These are phyloP conservation scores for Aplodontia rufa DNA, from an alignment of 2,113 vertebrate genomes.

Conservation along the genomic window DNA sequence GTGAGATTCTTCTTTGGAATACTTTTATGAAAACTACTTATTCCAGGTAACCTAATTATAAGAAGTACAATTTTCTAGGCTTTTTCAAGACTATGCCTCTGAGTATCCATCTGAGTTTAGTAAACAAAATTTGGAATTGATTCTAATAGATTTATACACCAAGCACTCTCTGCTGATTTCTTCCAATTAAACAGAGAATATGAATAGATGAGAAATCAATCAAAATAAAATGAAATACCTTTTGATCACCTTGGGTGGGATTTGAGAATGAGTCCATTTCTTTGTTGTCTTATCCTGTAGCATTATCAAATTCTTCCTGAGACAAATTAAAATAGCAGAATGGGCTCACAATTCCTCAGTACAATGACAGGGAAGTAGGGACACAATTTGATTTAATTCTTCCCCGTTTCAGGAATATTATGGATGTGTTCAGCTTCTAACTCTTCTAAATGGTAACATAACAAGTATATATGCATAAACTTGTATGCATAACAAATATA, in stretches of 20 bases:
- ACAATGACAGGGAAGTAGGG: neutral
- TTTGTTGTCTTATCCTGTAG: slow-evolving; percentile 33
- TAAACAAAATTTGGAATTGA: slow-evolving; percentile 68
- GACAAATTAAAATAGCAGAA: slow-evolving; percentile 20
- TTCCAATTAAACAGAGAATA: slow-evolving; percentile 65
- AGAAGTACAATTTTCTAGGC: neutral
- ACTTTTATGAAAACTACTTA: slow-evolving; percentile 51
- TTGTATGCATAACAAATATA: too few species aligned
- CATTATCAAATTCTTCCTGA: slow-evolving; percentile 26
- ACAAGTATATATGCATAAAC: neutral
- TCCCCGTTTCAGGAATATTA: neutral
- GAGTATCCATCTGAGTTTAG: slow-evolving; percentile 41
- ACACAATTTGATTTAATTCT: neutral
- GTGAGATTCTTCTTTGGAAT: neutral
- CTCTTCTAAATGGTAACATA: neutral
- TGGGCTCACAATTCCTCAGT: neutral
- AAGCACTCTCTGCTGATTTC: slow-evolving; percentile 52
- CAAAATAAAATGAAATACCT: slow-evolving; percentile 71
- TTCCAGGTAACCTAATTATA: slow-evolving; percentile 41
- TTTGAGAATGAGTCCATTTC: slow-evolving; percentile 52
- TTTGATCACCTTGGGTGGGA: slow-evolving; percentile 67
- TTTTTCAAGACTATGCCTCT: slow-evolving; percentile 22
- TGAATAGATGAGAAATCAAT: slow-evolving; percentile 65
- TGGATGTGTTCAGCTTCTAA: neutral
- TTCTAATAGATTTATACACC: slow-evolving; percentile 58